These are phyloP conservation scores for Polymixis flavicincta DNA, from an alignment of 2,888 invertebrate species.

Conservation along the genomic window DNA sequence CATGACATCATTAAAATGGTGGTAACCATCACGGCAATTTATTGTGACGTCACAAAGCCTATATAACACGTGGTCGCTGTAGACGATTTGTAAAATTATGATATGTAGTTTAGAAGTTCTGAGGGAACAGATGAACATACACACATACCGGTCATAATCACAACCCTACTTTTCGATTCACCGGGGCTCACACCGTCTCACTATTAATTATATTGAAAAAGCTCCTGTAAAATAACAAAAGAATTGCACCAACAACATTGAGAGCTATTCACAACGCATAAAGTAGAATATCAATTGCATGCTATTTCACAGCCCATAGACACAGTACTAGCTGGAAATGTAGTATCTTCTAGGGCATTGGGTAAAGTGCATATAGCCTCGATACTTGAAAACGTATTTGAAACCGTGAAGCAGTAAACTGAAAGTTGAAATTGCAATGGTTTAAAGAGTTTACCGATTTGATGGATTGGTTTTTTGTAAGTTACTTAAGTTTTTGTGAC, in stretches of 20 bases:
- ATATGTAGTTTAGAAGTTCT: too few species aligned
- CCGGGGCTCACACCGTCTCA: background rate
- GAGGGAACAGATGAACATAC: too few species aligned
- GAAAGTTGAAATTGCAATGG: slow-evolving; percentile 20
- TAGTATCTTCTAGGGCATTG: slow-evolving; percentile 14
- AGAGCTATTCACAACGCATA: slow-evolving; percentile 22
- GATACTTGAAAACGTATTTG: slow-evolving; percentile 16
- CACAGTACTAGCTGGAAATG: slow-evolving; percentile 23
- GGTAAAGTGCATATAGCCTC: slow-evolving; percentile 29
- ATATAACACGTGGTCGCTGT: too few species aligned
- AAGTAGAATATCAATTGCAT: slow-evolving; percentile 42
- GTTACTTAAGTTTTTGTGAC: background rate
- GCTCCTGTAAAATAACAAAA: slow-evolving; percentile 7
- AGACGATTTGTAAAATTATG: too few species aligned
- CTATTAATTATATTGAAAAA: background rate
- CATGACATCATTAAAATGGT: too few species aligned
- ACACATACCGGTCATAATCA: too few species aligned
- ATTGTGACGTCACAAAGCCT: too few species aligned
- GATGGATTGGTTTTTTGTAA: slow-evolving; percentile 19
- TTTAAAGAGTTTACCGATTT: background rate
- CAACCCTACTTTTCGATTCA: too few species aligned
- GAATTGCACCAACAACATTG: slow-evolving; percentile 13
- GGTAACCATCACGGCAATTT: too few species aligned
- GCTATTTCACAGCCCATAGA: slow-evolving; percentile 58
- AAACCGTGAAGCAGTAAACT: background rate